Conservation (phyloP, 2,888 invertebrate species). For the Dicroscelio sp. region DNA sequence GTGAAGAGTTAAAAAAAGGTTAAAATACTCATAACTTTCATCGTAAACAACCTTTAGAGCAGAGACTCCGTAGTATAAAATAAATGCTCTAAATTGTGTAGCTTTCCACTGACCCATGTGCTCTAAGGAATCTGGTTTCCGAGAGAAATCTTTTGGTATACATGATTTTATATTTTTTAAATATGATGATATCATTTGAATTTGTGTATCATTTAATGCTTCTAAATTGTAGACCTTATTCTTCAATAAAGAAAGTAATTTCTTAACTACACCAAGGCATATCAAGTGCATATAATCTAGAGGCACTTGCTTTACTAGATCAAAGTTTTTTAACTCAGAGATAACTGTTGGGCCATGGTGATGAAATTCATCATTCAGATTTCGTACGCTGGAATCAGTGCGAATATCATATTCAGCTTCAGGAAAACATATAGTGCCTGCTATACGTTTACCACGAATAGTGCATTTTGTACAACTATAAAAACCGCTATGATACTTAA, state of each 20-base stretch:
- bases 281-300: conserved; percentile 33
- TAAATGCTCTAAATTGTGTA: conserved; percentile 19
- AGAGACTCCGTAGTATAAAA: conserved; percentile 12
- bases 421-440: neutral
- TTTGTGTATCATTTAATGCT: neutral
- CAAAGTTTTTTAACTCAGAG: conserved; percentile 22
- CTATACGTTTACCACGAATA: conserved; percentile 21
- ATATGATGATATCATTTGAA: neutral
- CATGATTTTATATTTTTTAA: neutral
- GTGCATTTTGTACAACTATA: conserved; percentile 42
- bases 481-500: neutral
- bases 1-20: neutral
- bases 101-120: conserved; percentile 16
- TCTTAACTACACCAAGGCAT: conserved; percentile 19
- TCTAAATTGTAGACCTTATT: neutral
- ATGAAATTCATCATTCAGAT: conserved; percentile 13
- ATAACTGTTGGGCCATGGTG: neutral
- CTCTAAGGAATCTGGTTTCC: conserved; percentile 16
- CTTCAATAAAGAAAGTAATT: conserved; percentile 9
- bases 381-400: conserved; percentile 7
- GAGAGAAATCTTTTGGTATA: conserved; percentile 25
- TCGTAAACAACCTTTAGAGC: neutral
- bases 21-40: neutral
- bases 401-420: neutral
- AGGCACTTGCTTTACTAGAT: conserved; percentile 39